A percentile compares a stretch with the other conserved stretches of the same genome.
Conservation (phyloP, 2,113 vertebrate genomes). For the Callospermophilus lateralis region DNA sequence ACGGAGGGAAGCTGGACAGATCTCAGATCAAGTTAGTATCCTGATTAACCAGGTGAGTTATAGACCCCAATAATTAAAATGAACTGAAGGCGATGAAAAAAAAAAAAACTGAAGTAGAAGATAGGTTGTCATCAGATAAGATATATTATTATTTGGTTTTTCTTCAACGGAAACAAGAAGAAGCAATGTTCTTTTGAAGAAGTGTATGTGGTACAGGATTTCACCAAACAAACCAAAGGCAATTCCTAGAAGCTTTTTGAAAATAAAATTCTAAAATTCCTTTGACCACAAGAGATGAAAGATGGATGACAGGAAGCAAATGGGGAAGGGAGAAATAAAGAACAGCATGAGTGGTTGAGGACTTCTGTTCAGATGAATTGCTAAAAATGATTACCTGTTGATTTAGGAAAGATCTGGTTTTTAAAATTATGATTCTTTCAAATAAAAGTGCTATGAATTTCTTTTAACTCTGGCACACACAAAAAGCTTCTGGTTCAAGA, state of each 20-base stretch:
- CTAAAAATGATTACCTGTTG: conserved; percentile 57
- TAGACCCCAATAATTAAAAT: conserved; percentile 11
- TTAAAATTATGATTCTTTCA: conserved; percentile 50
- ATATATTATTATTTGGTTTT: conserved; percentile 50
- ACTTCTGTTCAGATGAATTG: conserved; percentile 51
- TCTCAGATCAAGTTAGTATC: conserved; percentile 32
- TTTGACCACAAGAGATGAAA: conserved; percentile 60
- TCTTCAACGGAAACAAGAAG: conserved; percentile 65
- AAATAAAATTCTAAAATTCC: conserved; percentile 72
- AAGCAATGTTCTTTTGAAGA: conserved; percentile 63
- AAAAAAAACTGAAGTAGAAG: conserved; percentile 9
- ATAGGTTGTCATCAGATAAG: conserved; percentile 18
- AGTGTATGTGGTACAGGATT: conserved; percentile 31
- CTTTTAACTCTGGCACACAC: conserved; percentile 35
- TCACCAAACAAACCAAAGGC: conserved; percentile 58
- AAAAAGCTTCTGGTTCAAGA: conserved; percentile 62
- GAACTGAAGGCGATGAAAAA: conserved; percentile 10
- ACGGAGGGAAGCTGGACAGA: background rate
- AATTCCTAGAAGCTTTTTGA: conserved; percentile 76
- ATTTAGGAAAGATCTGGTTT: conserved; percentile 57
- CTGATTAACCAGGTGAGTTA: conserved; percentile 3
- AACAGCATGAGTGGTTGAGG: background rate
- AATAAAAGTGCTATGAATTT: conserved; percentile 49
- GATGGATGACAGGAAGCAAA: conserved; percentile 73
- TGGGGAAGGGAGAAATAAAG: conserved; percentile 40